Evolutionary conservation across 2,888 invertebrate genomes (phyloP).

Genomic region (Psococerastis gibbosa): DNA sequence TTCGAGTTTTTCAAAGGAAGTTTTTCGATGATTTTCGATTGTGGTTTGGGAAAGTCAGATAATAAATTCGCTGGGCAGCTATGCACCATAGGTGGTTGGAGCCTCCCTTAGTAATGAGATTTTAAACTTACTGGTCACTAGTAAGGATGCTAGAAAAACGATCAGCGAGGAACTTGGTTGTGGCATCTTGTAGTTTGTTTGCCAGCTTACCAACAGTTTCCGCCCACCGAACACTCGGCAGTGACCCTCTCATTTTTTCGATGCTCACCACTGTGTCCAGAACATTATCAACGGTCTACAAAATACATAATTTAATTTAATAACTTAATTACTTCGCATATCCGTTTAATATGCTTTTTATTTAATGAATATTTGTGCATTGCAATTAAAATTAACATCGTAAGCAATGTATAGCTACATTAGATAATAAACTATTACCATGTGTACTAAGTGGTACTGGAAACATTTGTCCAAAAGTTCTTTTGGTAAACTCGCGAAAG

Average conservation of each 20-base stretch:
- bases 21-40: no score
- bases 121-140: constrained; percentile 30
- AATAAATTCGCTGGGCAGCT: no score
- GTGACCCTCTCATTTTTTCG: constrained; percentile 54
- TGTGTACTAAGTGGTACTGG: constrained; percentile 59
- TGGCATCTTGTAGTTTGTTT: constrained; percentile 58
- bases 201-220: constrained; percentile 59
- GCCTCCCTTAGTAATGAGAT: no score
- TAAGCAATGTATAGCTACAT: no score
- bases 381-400: no score
- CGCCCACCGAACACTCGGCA: constrained; percentile 69
- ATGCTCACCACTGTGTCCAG: constrained; percentile 69
- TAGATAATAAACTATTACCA: constrained; percentile 31
- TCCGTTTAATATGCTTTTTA: no score
- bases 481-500: constrained; percentile 67
- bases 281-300: constrained; percentile 53
- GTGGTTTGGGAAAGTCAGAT: no score
- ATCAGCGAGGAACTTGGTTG: constrained; percentile 58
- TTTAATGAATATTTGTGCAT: no score
- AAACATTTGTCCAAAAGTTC: constrained; percentile 69
- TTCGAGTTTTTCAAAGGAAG: no score
- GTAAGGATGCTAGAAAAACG: constrained; percentile 58
- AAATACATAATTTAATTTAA: neutral
- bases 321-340: no score
- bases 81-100: no score